A percentile compares a stretch with the other conserved stretches of the same genome.
Conservation (phyloP, 2,113 vertebrate genomes). For the Cheirogaleus medius region DNA sequence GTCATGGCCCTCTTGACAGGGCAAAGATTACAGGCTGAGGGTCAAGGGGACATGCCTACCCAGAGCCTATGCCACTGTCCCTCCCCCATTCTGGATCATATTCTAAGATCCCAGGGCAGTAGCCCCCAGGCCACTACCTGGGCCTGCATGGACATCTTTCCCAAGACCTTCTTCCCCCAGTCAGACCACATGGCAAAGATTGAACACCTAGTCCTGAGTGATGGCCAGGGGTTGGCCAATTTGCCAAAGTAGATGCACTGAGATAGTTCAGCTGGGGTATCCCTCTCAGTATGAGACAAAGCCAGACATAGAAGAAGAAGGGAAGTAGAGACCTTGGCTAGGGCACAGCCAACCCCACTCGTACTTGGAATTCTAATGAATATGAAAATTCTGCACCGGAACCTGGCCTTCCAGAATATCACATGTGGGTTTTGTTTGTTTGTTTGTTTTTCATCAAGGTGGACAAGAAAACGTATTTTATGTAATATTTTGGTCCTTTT, state of each 20-base stretch:
- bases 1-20: neutral
- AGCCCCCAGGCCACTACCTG: neutral
- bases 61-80: neutral
- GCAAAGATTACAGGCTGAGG: neutral
- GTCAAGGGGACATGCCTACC: neutral
- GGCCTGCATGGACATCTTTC: neutral
- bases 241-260: neutral
- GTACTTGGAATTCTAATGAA: neutral
- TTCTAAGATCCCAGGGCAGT: neutral
- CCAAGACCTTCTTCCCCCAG: neutral
- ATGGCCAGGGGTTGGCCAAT: neutral
- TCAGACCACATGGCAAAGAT: neutral
- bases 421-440: neutral
- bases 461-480: neutral
- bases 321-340: neutral
- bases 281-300: neutral
- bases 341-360: fast-evolving
- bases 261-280: neutral
- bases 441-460: neutral
- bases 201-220: neutral
- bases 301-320: neutral
- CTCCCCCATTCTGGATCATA: neutral
- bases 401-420: neutral
- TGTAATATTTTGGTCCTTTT: neutral
- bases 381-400: neutral